phyloP scores from a whole-genome alignment of 2,113 vertebrate species.

The Eonycteris spelaea region DNA sequence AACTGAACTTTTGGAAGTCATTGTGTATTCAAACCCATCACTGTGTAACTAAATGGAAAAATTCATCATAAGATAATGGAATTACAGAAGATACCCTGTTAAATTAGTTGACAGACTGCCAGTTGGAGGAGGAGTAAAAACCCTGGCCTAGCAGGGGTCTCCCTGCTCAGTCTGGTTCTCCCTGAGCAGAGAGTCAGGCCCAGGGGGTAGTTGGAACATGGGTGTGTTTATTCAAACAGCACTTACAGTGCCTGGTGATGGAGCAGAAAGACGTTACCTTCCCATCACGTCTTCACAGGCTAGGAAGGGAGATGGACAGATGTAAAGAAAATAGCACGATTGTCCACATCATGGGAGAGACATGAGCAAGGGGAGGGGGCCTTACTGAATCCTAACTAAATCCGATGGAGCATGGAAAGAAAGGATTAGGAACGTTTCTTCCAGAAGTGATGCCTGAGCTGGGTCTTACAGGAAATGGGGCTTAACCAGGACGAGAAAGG shows the following conservation, averaged over 20 bases:
- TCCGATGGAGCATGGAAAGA: not conserved
- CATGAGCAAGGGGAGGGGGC: not conserved
- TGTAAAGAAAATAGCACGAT: not conserved
- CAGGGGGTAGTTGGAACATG: rapidly evolving
- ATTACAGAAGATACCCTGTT: not conserved
- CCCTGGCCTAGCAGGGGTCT: not conserved
- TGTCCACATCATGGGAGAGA: not conserved
- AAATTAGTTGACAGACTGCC: not conserved
- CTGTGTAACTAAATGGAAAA: constrained; percentile 3
- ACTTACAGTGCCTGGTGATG: not conserved
- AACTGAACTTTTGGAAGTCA: not conserved
- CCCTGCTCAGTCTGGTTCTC: not conserved
- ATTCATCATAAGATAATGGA: not conserved
- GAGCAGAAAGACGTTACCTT: not conserved
- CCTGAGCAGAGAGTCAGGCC: not conserved
- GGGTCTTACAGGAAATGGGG: not conserved
- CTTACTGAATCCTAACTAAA: not conserved
- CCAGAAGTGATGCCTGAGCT: no score
- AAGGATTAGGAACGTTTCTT: not conserved
- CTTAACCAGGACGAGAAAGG: not conserved
- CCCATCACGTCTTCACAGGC: not conserved
- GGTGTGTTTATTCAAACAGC: not conserved
- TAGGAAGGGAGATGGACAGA: not conserved
- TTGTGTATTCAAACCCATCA: not conserved
- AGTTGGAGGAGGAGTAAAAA: not conserved